Evolutionary conservation across 2,888 invertebrate genomes (phyloP), one percentile per base, ranked within the genome.

Genomic region (Agapostemon virescens): DNA sequence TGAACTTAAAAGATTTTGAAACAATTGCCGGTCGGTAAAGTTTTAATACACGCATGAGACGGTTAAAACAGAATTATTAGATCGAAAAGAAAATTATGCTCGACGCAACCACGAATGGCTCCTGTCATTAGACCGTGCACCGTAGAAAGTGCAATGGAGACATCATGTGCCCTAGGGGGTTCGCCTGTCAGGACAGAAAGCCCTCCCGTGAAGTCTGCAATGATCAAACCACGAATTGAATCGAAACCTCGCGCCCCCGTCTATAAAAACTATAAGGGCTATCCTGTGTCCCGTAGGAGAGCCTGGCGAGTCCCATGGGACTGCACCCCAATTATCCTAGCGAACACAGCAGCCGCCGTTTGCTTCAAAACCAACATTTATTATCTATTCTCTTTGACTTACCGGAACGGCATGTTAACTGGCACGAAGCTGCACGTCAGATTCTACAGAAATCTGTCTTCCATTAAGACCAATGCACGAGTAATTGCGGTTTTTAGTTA

Each of bases 171-270:
- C 87, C 83, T 82, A 85, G 86, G 90, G 58, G 88, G 85, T 68
- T 52, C 26, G 82, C 23, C 81, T 84, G 87, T 86, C 86, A 78
- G 79, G 79, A 78, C 75, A 85, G 82, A 86, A 84, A 86, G 86
- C 82, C 85, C 86, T 85, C 86, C 87, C 83, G 84, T 85, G 89
- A 86, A 87, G 89, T 87, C 86, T 86, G 89, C 86, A 86, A 86
- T 87, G 90, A 89, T 90, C 89, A 91, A 88, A 91, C 91, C 91
- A 90, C 91, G 88, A 91, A 92, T 92, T 92, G 90, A 92, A 91
- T 91, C 88, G 89, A 89, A 88, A 88, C 85, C 89, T 89, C 88
- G 89, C 89, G 89, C 90, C 89, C 88, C 79, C 64, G 76, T 84
- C 83, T 85, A 80, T 83, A 87, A 84, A 87, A 86, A 85, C 86